phyloP scores from a whole-genome alignment of 2,113 vertebrate species.

The Rhabdomys dilectus region DNA sequence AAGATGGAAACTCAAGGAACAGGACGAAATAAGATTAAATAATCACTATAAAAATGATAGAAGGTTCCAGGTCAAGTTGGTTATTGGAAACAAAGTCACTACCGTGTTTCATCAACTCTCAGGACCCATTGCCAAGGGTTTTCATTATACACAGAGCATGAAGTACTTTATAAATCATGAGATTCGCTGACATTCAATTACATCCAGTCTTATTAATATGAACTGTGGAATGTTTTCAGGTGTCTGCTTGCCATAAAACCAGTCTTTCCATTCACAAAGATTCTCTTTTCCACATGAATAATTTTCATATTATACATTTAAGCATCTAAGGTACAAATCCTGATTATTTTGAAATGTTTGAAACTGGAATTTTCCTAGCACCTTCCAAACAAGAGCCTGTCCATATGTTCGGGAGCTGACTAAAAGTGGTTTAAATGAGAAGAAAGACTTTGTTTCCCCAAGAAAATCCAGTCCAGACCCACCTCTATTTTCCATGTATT shows the following conservation, averaged over 20 bases:
- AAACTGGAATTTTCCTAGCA: slow-evolving; percentile 20
- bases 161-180: slow-evolving; percentile 87
- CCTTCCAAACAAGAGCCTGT: slow-evolving; percentile 49
- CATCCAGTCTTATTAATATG: slow-evolving; percentile 86
- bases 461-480: not conserved
- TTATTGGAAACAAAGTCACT: slow-evolving; percentile 83
- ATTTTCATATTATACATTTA: slow-evolving; percentile 73
- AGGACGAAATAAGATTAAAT: slow-evolving; percentile 42
- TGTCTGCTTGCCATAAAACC: slow-evolving; percentile 83
- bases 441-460: not conserved
- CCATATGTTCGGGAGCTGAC: not conserved
- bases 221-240: slow-evolving; percentile 78
- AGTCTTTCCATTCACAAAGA: slow-evolving; percentile 78
- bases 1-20: slow-evolving; percentile 42
- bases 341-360: slow-evolving; percentile 59
- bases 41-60: slow-evolving; percentile 76
- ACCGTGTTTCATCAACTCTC: slow-evolving; percentile 81
- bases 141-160: slow-evolving; percentile 82
- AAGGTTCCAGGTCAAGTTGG: slow-evolving; percentile 84
- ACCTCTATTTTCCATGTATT: not conserved
- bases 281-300: slow-evolving; percentile 79
- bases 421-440: not conserved
- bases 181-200: slow-evolving; percentile 87
- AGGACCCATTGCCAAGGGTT: slow-evolving; percentile 80
- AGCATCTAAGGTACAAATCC: slow-evolving; percentile 63